These are phyloP conservation scores for Genyomyrus donnyi DNA, from an alignment of 2,113 vertebrate species.

Conservation along the genomic window DNA sequence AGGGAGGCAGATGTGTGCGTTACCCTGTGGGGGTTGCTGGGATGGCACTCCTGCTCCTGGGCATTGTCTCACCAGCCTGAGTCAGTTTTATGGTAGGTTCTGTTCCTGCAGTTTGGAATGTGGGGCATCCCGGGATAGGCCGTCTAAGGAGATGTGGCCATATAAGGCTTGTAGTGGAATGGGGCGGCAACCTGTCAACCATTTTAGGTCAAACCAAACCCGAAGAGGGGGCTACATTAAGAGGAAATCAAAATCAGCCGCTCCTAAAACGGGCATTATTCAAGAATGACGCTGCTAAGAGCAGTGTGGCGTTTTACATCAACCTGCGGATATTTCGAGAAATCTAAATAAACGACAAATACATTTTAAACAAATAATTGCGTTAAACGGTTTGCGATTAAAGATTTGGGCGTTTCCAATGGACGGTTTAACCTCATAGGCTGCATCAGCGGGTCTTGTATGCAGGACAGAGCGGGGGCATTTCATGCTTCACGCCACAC, in stretches of 20 bases:
- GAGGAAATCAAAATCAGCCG: neutral
- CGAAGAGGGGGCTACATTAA: neutral
- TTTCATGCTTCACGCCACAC: neutral
- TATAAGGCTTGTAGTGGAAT: neutral
- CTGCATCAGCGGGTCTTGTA: neutral
- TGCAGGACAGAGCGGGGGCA: neutral
- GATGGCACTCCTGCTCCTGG: neutral
- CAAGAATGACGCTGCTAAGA: neutral
- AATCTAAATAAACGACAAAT: neutral
- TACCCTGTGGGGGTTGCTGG: neutral
- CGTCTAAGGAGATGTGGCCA: neutral
- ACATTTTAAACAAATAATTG: neutral
- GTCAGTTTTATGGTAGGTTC: neutral
- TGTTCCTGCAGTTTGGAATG: neutral
- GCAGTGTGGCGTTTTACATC: neutral
- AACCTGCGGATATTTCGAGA: neutral
- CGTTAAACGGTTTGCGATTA: neutral
- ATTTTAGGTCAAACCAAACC: neutral
- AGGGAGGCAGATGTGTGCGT: neutral
- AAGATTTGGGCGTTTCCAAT: neutral
- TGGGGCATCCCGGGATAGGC: neutral
- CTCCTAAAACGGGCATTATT: neutral
- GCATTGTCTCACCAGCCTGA: neutral
- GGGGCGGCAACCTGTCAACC: neutral
- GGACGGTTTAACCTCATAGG: neutral